Percentiles rank a stretch among this genome's conserved stretches.
Conservation (phyloP, 1,140 invertebrate species). For the Polyergus mexicanus region DNA sequence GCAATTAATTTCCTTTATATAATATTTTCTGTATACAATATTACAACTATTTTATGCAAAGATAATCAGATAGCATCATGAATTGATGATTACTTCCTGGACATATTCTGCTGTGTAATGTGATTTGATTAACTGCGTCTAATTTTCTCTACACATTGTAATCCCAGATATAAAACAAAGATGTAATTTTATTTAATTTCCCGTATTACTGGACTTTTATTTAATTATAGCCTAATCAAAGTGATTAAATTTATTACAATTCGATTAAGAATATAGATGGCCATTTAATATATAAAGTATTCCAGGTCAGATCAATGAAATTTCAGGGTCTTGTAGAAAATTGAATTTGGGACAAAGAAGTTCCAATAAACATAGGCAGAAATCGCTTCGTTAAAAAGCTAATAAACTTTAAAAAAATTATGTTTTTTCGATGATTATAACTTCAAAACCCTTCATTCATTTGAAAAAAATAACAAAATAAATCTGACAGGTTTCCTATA, state of each 20-base stretch:
- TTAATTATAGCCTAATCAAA: neutral
- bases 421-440: too few relatives aligned
- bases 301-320: too few relatives aligned
- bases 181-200: too few relatives aligned
- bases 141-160: neutral
- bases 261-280: too few relatives aligned
- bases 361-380: too few relatives aligned
- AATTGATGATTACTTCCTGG: neutral
- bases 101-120: neutral
- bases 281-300: neutral
- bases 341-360: too few relatives aligned
- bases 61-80: neutral
- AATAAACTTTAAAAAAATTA: too few relatives aligned
- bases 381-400: too few relatives aligned
- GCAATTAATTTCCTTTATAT: constrained; percentile 11
- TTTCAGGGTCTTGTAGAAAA: too few relatives aligned
- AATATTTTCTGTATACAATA: constrained; percentile 10
- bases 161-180: neutral
- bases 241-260: neutral
- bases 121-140: neutral
- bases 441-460: too few relatives aligned
- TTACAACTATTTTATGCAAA: neutral
- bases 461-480: too few relatives aligned
- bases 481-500: too few relatives aligned
- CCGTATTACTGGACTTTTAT: neutral